Conservation (phyloP, 2,113 vertebrate genomes). For the Nerophis lumbriciformis region DNA sequence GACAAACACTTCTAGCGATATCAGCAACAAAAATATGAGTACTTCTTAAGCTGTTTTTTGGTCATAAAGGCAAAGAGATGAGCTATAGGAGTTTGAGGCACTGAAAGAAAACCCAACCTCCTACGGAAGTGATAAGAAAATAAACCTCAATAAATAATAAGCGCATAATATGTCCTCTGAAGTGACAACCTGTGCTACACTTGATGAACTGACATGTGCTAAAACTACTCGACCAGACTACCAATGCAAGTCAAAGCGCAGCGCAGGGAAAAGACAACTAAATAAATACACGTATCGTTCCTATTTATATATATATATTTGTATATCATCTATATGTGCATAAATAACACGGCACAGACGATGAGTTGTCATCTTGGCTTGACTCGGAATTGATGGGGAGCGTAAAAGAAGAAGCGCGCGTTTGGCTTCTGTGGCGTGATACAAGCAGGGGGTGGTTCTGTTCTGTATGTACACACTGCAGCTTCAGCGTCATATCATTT, state of each 20-base stretch:
- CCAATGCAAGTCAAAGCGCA: slow-evolving; percentile 18
- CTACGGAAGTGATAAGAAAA: background rate
- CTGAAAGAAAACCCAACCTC: slow-evolving; percentile 4
- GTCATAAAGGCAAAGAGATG: slow-evolving; percentile 6
- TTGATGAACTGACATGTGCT: background rate
- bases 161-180: background rate
- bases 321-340: slow-evolving; percentile 58
- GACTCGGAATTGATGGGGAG: slow-evolving; percentile 27
- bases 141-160: background rate
- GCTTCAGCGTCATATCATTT: too few relatives aligned
- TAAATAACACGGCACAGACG: slow-evolving; percentile 61
- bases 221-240: slow-evolving; percentile 23
- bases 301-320: slow-evolving; percentile 51
- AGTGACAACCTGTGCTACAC: slow-evolving; percentile 25
- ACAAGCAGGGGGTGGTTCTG: background rate
- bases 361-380: slow-evolving; percentile 32
- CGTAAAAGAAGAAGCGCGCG: slow-evolving; percentile 2
- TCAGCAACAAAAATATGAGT: background rate
- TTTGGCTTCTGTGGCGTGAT: background rate
- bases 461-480: too few relatives aligned
- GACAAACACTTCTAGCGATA: background rate
- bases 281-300: slow-evolving; percentile 68
- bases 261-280: slow-evolving; percentile 12
- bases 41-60: slow-evolving; percentile 13
- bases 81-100: background rate